phyloP scores from a whole-genome alignment of 2,113 vertebrate species.

The Terrapene triunguis region DNA sequence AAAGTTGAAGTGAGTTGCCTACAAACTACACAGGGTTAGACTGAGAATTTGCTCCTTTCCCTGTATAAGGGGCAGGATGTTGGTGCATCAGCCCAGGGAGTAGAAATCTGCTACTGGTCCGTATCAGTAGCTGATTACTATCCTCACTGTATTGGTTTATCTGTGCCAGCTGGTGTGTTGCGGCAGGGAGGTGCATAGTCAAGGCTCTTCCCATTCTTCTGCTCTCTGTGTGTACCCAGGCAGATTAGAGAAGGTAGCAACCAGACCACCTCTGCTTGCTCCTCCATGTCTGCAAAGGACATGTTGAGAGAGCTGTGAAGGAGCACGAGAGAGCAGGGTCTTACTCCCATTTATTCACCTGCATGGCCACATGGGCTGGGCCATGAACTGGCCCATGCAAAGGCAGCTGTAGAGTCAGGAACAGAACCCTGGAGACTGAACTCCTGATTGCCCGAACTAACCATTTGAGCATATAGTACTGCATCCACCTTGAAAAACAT shows the following conservation, averaged over 20 bases:
- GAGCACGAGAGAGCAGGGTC: neutral
- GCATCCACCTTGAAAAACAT: neutral
- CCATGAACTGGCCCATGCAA: neutral
- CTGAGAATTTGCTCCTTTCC: fast-evolving
- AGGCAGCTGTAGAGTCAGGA: neutral
- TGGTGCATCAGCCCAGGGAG: neutral
- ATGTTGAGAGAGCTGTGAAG: neutral
- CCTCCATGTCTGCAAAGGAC: neutral
- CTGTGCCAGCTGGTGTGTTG: fast-evolving
- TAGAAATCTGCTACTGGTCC: neutral
- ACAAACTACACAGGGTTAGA: neutral
- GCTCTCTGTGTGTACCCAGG: fast-evolving
- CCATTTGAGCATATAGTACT: neutral
- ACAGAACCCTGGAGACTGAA: neutral
- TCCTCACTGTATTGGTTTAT: neutral
- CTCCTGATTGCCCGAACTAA: neutral
- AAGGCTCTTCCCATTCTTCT: neutral
- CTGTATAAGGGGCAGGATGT: neutral
- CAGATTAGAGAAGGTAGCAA: neutral
- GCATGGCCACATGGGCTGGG: neutral
- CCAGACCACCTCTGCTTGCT: neutral
- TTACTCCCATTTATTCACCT: neutral
- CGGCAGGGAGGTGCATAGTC: neutral
- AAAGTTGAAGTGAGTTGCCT: neutral
- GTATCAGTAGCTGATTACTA: neutral